phyloP scores from a whole-genome alignment of 2,888 invertebrate species.

The Luffia ferchaultella region DNA sequence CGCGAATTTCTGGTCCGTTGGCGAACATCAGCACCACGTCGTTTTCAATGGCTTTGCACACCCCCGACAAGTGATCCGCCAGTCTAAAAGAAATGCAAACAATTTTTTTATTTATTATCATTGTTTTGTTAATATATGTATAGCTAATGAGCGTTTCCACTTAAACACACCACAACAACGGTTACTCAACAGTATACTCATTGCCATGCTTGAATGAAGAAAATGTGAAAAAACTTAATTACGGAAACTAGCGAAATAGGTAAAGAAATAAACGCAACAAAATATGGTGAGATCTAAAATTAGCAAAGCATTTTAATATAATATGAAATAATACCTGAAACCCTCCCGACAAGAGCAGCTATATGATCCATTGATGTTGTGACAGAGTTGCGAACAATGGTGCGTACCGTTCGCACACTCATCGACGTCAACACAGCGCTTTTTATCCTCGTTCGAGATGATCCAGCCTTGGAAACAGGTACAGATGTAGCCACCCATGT shows the following conservation, averaged over 20 bases:
- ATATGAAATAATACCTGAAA: too few species aligned
- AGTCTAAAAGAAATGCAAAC: slow-evolving; percentile 49
- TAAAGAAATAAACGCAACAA: neutral
- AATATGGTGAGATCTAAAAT: too few species aligned
- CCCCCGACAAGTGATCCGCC: slow-evolving; percentile 80
- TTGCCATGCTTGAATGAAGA: too few species aligned
- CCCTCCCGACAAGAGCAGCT: slow-evolving; percentile 88
- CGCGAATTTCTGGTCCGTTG: slow-evolving; percentile 88
- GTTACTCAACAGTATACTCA: neutral
- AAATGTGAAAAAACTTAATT: too few species aligned
- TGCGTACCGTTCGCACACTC: slow-evolving; percentile 86
- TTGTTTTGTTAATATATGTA: neutral
- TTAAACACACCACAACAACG: neutral
- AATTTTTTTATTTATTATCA: neutral
- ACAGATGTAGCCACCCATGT: slow-evolving; percentile 81
- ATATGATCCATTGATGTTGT: slow-evolving; percentile 90
- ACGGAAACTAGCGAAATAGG: neutral
- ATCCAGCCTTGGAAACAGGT: slow-evolving; percentile 89
- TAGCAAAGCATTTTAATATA: too few species aligned
- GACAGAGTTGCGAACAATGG: slow-evolving; percentile 93
- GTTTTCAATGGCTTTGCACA: slow-evolving; percentile 76
- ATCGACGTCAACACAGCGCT: slow-evolving; percentile 88
- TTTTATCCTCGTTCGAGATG: slow-evolving; percentile 79
- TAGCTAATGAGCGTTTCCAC: neutral
- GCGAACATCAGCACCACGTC: slow-evolving; percentile 77